phyloP scores from a whole-genome alignment of 2,888 invertebrate genomes.

The Hybos culiciformis region DNA sequence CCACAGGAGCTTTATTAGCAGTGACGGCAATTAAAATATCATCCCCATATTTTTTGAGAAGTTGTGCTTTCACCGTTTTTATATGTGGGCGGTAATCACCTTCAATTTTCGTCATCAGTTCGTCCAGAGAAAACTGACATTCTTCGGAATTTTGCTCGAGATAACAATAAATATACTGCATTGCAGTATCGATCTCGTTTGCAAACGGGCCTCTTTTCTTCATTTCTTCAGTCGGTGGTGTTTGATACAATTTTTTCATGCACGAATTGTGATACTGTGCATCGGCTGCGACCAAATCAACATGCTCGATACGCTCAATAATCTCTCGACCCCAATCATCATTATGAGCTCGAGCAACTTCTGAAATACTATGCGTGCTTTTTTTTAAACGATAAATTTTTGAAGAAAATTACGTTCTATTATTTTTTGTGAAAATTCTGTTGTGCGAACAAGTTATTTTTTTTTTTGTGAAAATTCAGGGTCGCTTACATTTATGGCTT shows the following conservation, averaged over 20 bases:
- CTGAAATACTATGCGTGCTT: not conserved
- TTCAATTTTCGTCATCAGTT: too few relatives aligned
- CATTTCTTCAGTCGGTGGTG: not conserved
- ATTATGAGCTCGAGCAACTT: conserved; percentile 7
- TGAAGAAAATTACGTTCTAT: too few relatives aligned
- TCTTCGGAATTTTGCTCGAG: conserved; percentile 5
- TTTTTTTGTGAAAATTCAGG: too few relatives aligned
- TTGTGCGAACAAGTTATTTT: too few relatives aligned
- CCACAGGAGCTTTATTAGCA: too few relatives aligned
- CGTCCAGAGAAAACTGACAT: conserved; percentile 9
- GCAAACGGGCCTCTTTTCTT: conserved; percentile 1
- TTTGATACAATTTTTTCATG: conserved; percentile 2
- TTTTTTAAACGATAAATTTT: too few relatives aligned
- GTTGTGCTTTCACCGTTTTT: too few relatives aligned
- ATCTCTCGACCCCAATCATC: conserved; percentile 7
- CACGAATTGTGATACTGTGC: conserved; percentile 6
- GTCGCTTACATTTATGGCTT: too few relatives aligned
- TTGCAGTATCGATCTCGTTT: not conserved
- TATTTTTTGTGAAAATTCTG: too few relatives aligned
- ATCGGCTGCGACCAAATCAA: conserved; percentile 1
- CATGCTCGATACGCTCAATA: conserved; percentile 1
- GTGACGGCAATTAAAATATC: too few relatives aligned
- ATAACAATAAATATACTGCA: conserved; percentile 1
- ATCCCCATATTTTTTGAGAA: too few relatives aligned
- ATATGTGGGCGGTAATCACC: too few relatives aligned